phyloP scores from a whole-genome alignment of 1,140 invertebrate species.

The Agrilus planipennis region DNA sequence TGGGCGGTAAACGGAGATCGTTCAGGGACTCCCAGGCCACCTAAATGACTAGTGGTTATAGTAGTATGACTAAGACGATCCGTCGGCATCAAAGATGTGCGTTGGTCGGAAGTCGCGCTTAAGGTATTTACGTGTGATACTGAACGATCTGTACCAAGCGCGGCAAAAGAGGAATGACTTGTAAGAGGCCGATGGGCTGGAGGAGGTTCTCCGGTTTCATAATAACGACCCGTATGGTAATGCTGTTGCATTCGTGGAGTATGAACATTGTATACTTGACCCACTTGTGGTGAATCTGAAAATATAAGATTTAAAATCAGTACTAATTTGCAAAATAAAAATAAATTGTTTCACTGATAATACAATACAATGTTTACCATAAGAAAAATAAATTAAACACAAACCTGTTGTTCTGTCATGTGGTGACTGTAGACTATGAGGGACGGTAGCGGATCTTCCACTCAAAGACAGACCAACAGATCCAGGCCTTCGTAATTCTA shows the following conservation, averaged over 20 bases:
- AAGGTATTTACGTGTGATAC: constrained; percentile 33
- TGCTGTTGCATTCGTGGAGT: constrained; percentile 40
- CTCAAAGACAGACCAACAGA: constrained; percentile 25
- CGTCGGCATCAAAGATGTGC: constrained; percentile 22
- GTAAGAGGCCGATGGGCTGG: constrained; percentile 47
- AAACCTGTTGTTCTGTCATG: constrained; percentile 66
- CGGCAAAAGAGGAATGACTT: constrained; percentile 33
- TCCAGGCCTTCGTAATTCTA: constrained; percentile 52
- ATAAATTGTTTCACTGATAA: too few relatives aligned
- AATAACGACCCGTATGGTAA: constrained; percentile 21
- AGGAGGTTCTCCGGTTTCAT: constrained; percentile 41
- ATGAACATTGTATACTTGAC: constrained; percentile 51
- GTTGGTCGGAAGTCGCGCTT: constrained; percentile 24
- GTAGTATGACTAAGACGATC: constrained; percentile 25
- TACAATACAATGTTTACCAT: too few relatives aligned
- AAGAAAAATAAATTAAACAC: too few relatives aligned
- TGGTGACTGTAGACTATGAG: constrained; percentile 50
- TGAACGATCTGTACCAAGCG: constrained; percentile 25
- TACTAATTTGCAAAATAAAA: background rate
- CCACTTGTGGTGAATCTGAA: constrained; percentile 55
- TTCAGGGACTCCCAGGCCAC: constrained; percentile 12
- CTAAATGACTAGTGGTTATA: constrained; percentile 10
- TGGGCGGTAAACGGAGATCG: constrained; percentile 13
- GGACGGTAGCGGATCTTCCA: constrained; percentile 32
- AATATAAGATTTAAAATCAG: constrained; percentile 1